Percentiles rank a stretch among this genome's conserved stretches.
Evolutionary conservation across 2,888 invertebrate genomes (phyloP).

Genomic region (Archips crataeganus): DNA sequence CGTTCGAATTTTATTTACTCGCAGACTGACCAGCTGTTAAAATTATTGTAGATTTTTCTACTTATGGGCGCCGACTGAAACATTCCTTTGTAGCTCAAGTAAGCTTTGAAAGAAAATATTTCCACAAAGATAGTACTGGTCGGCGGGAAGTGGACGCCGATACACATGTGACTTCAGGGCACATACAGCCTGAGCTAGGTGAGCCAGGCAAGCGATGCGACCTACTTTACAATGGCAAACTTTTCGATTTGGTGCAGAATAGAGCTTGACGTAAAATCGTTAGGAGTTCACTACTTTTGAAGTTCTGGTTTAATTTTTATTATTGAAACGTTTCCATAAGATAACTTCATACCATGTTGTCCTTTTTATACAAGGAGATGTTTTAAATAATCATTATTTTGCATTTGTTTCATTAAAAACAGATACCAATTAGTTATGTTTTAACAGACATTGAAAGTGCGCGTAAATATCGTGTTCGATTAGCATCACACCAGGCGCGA

Average conservation of each 20-base stretch:
- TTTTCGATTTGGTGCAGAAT: constrained; percentile 26
- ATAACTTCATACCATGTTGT: too few species aligned
- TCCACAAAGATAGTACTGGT: constrained; percentile 22
- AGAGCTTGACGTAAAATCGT: constrained; percentile 20
- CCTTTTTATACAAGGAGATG: too few species aligned
- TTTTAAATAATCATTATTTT: too few species aligned
- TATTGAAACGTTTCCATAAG: background rate
- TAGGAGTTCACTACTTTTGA: constrained; percentile 1
- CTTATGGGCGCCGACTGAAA: constrained; percentile 4
- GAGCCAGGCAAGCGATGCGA: constrained; percentile 2
- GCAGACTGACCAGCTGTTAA: background rate
- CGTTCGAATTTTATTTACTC: constrained; percentile 9
- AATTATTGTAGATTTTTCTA: constrained; percentile 25
- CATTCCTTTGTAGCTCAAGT: constrained; percentile 31
- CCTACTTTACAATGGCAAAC: constrained; percentile 31
- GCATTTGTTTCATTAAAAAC: too few species aligned
- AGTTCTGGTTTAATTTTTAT: background rate
- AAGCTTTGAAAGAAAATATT: constrained; percentile 39
- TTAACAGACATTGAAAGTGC: too few species aligned
- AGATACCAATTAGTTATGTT: too few species aligned
- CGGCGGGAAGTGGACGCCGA: constrained; percentile 21
- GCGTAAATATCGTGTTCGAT: too few species aligned
- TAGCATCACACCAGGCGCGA: too few species aligned
- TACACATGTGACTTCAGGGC: constrained; percentile 15
- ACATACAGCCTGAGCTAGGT: constrained; percentile 7